Conservation (phyloP, 2,797 vertebrate genomes). For the Myotis planiceps region DNA sequence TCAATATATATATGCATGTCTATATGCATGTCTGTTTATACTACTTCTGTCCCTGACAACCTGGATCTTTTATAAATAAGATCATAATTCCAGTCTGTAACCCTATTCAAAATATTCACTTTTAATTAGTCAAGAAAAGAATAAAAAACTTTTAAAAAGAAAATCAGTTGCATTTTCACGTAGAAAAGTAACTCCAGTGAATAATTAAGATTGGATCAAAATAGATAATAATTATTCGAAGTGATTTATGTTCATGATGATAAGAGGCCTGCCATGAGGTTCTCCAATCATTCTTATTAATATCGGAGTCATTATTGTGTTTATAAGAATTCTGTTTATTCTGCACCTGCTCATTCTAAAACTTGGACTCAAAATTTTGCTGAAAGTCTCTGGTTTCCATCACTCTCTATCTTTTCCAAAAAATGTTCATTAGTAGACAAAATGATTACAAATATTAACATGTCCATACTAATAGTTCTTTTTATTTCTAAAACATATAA, state of each 20-base stretch:
- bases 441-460: neutral
- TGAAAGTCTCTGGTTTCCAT: neutral
- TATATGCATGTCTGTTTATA: neutral
- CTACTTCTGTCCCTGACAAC: neutral
- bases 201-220: neutral
- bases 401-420: neutral
- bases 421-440: neutral
- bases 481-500: neutral
- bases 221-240: neutral
- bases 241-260: neutral
- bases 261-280: neutral
- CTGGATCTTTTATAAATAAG: neutral
- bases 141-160: neutral
- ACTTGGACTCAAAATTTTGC: neutral
- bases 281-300: neutral
- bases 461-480: neutral
- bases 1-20: too few species aligned
- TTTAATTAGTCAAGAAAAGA: neutral
- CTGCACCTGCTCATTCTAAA: constrained; percentile 14
- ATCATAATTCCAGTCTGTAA: neutral
- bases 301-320: neutral
- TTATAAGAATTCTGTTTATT: neutral
- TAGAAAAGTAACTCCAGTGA: neutral
- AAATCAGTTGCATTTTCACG: neutral
- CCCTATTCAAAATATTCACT: neutral